These are phyloP conservation scores for Ammodytes marinus DNA, from an alignment of 2,113 vertebrate species.

Conservation along the genomic window DNA sequence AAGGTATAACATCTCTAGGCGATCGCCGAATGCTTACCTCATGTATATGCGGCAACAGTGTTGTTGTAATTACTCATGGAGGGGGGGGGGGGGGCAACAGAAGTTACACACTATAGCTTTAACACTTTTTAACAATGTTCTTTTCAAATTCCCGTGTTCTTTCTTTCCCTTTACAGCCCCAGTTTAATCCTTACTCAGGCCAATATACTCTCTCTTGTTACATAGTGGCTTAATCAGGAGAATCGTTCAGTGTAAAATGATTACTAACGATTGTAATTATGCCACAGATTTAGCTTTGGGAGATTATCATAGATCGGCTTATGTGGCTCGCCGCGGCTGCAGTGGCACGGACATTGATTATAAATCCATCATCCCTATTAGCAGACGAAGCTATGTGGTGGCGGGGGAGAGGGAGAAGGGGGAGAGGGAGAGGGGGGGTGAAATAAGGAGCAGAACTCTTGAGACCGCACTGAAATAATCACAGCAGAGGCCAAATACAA, in stretches of 20 bases:
- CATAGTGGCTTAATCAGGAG: not conserved
- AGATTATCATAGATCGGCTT: not conserved
- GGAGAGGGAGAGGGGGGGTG: not conserved
- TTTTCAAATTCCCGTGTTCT: not conserved
- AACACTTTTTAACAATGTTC: not conserved
- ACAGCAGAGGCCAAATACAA: not conserved
- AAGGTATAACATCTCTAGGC: too few relatives aligned
- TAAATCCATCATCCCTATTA: not conserved
- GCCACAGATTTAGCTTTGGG: not conserved
- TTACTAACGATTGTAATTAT: not conserved
- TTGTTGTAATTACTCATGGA: too few relatives aligned
- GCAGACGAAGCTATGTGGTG: not conserved
- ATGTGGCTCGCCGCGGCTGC: not conserved
- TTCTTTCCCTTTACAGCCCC: constrained; percentile 24
- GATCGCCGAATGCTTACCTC: too few relatives aligned
- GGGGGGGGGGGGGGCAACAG: too few relatives aligned
- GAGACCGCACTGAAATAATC: not conserved
- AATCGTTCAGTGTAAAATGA: not conserved
- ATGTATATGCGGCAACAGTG: too few relatives aligned
- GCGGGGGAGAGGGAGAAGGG: not conserved
- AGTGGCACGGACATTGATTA: not conserved
- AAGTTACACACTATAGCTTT: too few relatives aligned
- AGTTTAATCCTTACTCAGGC: constrained; percentile 4
- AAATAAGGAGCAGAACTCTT: too few relatives aligned
- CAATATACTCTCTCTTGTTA: not conserved